Conservation (phyloP, 2,888 invertebrate genomes). For the Metellina segmentata region DNA sequence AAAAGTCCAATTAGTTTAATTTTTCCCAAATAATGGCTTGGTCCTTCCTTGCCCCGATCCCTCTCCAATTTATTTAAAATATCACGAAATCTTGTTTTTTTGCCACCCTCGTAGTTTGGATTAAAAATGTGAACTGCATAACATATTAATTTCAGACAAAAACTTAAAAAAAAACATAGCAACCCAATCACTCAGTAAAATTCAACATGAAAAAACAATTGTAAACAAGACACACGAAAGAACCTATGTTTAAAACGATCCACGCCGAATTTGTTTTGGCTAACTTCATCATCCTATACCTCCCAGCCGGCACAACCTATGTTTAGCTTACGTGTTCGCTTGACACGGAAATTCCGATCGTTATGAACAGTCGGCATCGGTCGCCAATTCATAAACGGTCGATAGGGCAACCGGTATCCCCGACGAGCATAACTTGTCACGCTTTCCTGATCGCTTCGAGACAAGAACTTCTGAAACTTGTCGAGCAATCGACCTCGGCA, state of each 20-base stretch:
- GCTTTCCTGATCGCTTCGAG: neutral
- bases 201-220: neutral
- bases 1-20: too few species aligned
- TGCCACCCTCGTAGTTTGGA: too few species aligned
- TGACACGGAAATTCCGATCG: neutral
- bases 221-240: neutral
- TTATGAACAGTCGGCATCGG: neutral
- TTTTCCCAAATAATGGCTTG: too few species aligned
- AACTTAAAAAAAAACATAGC: too few species aligned
- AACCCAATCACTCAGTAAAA: neutral
- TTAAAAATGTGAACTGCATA: too few species aligned
- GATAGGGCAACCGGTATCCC: conserved; percentile 2
- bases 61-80: too few species aligned
- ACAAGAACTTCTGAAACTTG: neutral
- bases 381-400: neutral
- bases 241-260: neutral
- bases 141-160: too few species aligned
- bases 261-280: neutral
- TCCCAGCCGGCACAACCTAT: neutral
- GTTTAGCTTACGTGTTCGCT: neutral
- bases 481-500: conserved; percentile 44
- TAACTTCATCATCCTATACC: neutral
- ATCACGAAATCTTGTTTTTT: too few species aligned
- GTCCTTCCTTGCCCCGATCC: too few species aligned
- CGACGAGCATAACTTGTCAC: conserved; percentile 23